These are phyloP conservation scores for Xestia rhomboidea DNA, from an alignment of 2,888 invertebrate genomes.

Conservation along the genomic window DNA sequence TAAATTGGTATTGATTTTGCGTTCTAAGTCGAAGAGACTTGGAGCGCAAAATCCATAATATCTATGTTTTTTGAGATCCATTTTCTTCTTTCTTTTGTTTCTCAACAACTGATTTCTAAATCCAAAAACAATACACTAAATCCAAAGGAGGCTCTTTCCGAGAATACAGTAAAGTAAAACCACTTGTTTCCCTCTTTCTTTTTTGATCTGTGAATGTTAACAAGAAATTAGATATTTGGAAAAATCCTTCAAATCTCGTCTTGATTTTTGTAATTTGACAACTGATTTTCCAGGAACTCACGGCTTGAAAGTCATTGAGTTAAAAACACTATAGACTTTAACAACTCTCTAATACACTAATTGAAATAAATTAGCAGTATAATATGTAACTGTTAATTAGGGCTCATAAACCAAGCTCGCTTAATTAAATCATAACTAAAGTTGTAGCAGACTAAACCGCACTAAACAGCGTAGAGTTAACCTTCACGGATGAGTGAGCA, in stretches of 20 bases:
- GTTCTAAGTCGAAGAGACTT: too few species aligned
- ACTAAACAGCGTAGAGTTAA: neutral
- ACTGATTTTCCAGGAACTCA: neutral
- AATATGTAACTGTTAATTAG: too few species aligned
- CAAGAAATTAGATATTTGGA: neutral
- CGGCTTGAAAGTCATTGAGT: neutral
- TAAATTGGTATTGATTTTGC: neutral
- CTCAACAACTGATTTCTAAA: neutral
- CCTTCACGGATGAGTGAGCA: constrained; percentile 36
- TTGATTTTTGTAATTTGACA: neutral
- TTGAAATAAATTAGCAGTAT: neutral
- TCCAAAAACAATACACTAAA: neutral
- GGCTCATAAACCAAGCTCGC: neutral
- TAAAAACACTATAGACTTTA: too few species aligned
- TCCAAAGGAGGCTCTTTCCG: neutral
- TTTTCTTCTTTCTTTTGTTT: too few species aligned
- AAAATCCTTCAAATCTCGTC: neutral
- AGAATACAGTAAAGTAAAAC: neutral
- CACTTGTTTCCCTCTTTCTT: too few species aligned
- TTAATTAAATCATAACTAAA: neutral
- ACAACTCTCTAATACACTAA: neutral
- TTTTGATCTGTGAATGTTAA: neutral
- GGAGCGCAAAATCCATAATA: too few species aligned
- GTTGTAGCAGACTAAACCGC: too few species aligned
- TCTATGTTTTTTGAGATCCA: too few species aligned